These are phyloP conservation scores for Nesometra sesokonis DNA, from an alignment of 35 echinoderm and acorn worm genomes.

Conservation along the genomic window DNA sequence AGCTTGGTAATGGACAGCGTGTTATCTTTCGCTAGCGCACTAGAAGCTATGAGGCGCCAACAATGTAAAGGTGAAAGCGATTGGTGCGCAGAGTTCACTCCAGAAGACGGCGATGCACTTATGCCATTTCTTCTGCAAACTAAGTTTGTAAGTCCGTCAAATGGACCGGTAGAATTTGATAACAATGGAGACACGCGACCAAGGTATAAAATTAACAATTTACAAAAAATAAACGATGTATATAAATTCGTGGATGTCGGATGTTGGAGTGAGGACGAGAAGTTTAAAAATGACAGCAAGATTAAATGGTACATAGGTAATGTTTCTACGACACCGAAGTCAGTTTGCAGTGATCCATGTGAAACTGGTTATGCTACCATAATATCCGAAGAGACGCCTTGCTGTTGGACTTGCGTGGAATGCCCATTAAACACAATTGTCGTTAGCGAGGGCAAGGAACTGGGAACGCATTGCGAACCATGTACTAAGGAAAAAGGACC, in stretches of 20 bases:
- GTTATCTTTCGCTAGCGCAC: slow-evolving; percentile 42
- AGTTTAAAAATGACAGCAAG: slow-evolving; percentile 2
- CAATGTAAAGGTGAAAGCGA: slow-evolving; percentile 12
- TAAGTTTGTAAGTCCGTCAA: slow-evolving; percentile 42
- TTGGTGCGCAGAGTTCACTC: slow-evolving; percentile 36
- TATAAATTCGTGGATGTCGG: slow-evolving; percentile 57
- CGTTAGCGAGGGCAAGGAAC: neutral
- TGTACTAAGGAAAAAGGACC: neutral
- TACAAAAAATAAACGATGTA: slow-evolving; percentile 38
- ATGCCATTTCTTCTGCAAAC: slow-evolving; percentile 39
- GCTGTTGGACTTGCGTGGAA: slow-evolving; percentile 70
- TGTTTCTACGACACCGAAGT: slow-evolving; percentile 44
- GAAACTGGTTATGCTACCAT: slow-evolving; percentile 27
- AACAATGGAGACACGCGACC: slow-evolving; percentile 51
- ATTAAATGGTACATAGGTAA: slow-evolving; percentile 62
- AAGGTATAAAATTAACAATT: slow-evolving; percentile 56
- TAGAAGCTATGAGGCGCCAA: slow-evolving; percentile 52
- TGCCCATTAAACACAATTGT: slow-evolving; percentile 55
- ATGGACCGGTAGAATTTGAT: slow-evolving; percentile 48
- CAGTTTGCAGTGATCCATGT: slow-evolving; percentile 68
- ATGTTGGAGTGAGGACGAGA: slow-evolving; percentile 31
- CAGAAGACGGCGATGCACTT: slow-evolving; percentile 13
- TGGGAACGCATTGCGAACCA: neutral
- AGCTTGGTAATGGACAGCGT: slow-evolving; percentile 81
- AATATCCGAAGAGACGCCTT: slow-evolving; percentile 49